Conservation (phyloP, 2,888 invertebrate genomes). For the Panopea generosa region DNA sequence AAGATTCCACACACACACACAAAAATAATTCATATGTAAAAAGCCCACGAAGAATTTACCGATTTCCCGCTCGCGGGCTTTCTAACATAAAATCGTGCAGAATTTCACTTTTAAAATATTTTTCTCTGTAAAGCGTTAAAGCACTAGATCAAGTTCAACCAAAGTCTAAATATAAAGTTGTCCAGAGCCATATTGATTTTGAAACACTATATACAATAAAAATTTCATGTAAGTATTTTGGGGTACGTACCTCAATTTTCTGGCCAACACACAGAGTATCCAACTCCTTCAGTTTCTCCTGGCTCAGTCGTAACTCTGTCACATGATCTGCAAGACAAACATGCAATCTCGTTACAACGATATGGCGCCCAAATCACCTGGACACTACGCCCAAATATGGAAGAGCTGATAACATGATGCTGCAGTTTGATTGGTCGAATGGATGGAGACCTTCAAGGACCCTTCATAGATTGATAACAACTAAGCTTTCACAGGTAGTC, state of each 20-base stretch:
- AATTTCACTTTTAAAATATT: no score
- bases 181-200: no score
- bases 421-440: constrained; percentile 46
- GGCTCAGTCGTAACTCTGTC: constrained; percentile 80
- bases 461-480: constrained; percentile 52
- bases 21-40: no score
- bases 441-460: constrained; percentile 40
- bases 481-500: constrained; percentile 49
- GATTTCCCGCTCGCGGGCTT: no score
- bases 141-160: no score
- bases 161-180: no score
- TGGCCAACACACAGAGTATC: constrained; percentile 73
- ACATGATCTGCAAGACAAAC: constrained; percentile 80
- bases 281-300: constrained; percentile 77
- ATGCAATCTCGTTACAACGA: constrained; percentile 36
- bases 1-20: no score
- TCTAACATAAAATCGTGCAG: no score
- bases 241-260: constrained; percentile 80
- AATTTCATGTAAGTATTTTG: no score
- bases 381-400: constrained; percentile 58
- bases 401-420: constrained; percentile 55
- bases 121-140: no score
- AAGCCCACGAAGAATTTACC: no score
- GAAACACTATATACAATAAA: no score
- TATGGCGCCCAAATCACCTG: constrained; percentile 47